Base-by-base conservation (phyloP, 2,888 invertebrate genomes). In the Drosophila paranaensis region DNA sequence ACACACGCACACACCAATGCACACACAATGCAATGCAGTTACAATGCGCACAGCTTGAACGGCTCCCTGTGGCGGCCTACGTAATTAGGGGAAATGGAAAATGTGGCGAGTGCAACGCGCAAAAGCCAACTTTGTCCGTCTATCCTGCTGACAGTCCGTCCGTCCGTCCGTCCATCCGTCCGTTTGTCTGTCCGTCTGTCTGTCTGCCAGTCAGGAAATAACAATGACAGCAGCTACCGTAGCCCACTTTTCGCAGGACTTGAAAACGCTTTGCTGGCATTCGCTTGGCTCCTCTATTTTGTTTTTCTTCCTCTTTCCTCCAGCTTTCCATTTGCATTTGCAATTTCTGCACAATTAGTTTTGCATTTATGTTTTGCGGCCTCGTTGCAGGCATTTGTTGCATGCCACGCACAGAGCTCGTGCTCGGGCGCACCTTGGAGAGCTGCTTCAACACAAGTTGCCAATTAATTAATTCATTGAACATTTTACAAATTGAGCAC, bases 301-400 rank as follows among this genome's bases (percentile, higher is more conserved):
- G 20, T 37, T 51, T 14, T 20, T 30, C 0, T 25, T 20, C 20
- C 16, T 8, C 2, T 48, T 43, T 20, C 39, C 5, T n/a, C 63
- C 53, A 20, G 20, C 2, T 20, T 20, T 66, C 54, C 37, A 37
- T 53, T 27, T 27, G 53, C 37, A n/a, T 27, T 50, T 79, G 76
- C 70, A 65, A 54, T 85, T 89, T 88, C 79, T 79, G 88, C 90
- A 77, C 86, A 79, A 86, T 85, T 88, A 71, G 82, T 76, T 74
- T 58, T 50, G 57, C 78, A 67, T 65, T 76, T 81, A 50, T 57
- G 60, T 55, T 55, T 74, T 56, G 62, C 62, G 46, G 42, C 40
- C 40, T 67, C 63, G 68, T 67, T 70, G 71, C 69, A 71, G 50
- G 68, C 68, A 71, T 60, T 77, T 46, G 27, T 61, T 64, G 61